Conservation (phyloP, 2,113 vertebrate species). For the Nymphicus hollandicus region DNA sequence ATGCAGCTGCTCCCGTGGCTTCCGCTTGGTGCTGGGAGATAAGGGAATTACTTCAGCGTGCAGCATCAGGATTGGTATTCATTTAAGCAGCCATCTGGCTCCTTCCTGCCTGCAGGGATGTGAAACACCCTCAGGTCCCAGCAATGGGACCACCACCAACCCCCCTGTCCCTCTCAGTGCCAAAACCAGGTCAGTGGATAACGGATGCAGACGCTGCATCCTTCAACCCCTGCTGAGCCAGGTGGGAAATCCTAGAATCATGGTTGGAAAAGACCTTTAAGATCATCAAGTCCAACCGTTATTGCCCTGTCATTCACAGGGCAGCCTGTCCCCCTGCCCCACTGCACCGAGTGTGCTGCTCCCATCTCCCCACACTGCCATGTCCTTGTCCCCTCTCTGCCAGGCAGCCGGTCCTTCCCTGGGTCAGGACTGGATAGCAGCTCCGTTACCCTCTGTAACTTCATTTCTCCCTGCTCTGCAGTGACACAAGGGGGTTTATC, state of each 20-base stretch:
- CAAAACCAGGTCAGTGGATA: neutral
- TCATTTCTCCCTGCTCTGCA: neutral
- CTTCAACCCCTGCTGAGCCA: neutral
- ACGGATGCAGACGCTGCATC: neutral
- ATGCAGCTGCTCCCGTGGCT: neutral
- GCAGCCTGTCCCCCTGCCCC: neutral
- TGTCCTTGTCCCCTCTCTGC: fast-evolving
- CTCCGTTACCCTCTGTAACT: neutral
- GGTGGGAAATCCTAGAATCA: neutral
- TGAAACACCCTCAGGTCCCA: neutral
- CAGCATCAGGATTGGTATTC: neutral
- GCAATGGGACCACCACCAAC: neutral
- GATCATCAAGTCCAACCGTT: neutral
- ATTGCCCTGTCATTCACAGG: neutral
- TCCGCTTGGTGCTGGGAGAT: neutral
- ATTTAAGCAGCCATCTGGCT: neutral
- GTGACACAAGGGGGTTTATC: neutral
- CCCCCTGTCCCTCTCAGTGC: neutral
- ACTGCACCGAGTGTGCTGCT: neutral
- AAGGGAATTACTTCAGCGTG: neutral
- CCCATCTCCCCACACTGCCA: fast-evolving
- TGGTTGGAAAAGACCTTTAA: neutral
- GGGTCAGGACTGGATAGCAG: neutral
- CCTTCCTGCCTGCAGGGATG: neutral
- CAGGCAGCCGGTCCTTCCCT: neutral